Base-by-base conservation (phyloP, 2,888 invertebrate species). In the Piscicola geometra region DNA sequence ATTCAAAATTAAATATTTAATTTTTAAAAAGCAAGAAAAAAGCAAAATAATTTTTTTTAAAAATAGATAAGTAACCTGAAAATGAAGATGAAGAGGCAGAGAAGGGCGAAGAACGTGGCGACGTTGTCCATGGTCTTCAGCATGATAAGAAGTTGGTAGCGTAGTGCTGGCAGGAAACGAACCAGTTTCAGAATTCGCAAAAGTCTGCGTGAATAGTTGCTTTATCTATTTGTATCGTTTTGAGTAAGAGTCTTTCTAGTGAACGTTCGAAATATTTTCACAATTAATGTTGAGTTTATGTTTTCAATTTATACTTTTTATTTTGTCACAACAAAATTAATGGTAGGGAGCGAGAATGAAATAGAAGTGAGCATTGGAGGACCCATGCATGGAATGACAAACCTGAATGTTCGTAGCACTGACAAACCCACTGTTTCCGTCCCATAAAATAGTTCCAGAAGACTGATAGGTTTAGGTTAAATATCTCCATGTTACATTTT, bases 61-160 rank as follows among this genome's bases (percentile, higher is more conserved):
- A 5, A 9, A 41, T 15, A 41, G 15, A 41, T 41, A 5, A 41
- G 90, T 90, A 91, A 99, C 99, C 98, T 99, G 92, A 99, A 99
- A 88, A 99, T 99, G 88, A 99, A 99, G 86, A 99, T 99, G 88
- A 99, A 99, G 78, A 99, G 90, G 81, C 99, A 93, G 82, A 99
- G 91, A 78, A 99, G 91, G 75, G 97, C 97, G 88, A 99, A 99
- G 89, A 99, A 99, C 81, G 99, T 93, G 76, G 99, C 99, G 77
- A 99, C 99, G 87, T 99, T 99, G 88, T 99, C 99, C 96, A 99
- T 99, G 66, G 99, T 99, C 81, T 96, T 89, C 78, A 99, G 88
- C 99, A 99, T 99, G 80, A 99, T 98, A 85, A 99, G 93, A 75
- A 99, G 89, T 87, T 99, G 99, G 73, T 98, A 90, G 75, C 97